phyloP scores from a whole-genome alignment of 2,797 vertebrate species.

The Furcifer pardalis region DNA sequence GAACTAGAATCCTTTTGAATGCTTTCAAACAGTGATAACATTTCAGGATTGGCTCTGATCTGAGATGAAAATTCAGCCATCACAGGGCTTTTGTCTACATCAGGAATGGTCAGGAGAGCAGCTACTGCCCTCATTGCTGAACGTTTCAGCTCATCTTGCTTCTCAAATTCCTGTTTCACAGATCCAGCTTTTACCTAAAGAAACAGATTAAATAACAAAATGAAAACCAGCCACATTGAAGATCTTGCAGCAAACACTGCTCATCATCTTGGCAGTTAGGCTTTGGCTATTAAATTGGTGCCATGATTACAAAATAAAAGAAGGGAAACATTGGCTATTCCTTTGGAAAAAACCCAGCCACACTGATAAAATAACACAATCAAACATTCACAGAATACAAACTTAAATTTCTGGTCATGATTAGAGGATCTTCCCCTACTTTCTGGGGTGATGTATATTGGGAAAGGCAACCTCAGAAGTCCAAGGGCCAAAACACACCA shows the following conservation, averaged over 20 bases:
- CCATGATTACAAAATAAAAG: not conserved
- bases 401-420: not conserved
- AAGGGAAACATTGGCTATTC: not conserved
- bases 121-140: slow-evolving; percentile 93
- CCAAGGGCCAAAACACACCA: not conserved
- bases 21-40: slow-evolving; percentile 89
- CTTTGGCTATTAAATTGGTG: not conserved
- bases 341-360: not conserved
- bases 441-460: too few relatives aligned
- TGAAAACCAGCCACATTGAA: not conserved
- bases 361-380: not conserved
- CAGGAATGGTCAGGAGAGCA: slow-evolving; percentile 89
- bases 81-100: slow-evolving; percentile 87
- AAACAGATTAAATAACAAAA: not conserved
- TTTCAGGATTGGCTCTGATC: slow-evolving; percentile 88
- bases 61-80: slow-evolving; percentile 92
- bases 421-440: not conserved
- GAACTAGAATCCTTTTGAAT: slow-evolving; percentile 85
- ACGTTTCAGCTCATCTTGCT: slow-evolving; percentile 93
- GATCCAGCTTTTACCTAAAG: slow-evolving; percentile 92
- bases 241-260: not conserved
- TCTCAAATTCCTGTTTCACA: slow-evolving; percentile 97
- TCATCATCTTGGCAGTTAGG: not conserved
- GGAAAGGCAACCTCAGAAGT: not conserved
- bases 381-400: not conserved